phyloP scores from a whole-genome alignment of 2,113 vertebrate species.

The Canis aureus region DNA sequence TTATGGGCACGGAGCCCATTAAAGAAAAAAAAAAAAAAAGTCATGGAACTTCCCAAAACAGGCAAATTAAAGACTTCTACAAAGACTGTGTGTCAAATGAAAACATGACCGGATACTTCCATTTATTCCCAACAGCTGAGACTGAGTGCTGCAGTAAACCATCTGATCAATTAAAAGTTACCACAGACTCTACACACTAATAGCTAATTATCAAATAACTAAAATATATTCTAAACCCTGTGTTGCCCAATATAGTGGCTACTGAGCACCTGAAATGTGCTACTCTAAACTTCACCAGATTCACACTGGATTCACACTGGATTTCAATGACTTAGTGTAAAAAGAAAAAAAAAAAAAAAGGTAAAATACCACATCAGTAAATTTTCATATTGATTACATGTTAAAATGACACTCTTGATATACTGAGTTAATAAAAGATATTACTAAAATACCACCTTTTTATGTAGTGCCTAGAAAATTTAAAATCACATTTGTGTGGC shows the following conservation, averaged over 20 bases:
- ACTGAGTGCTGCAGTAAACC: not conserved
- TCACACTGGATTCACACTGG: not conserved
- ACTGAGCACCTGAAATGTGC: not conserved
- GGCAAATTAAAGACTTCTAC: not conserved
- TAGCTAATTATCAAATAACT: constrained; percentile 3
- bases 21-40: constrained; percentile 6
- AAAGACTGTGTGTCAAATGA: constrained; percentile 23
- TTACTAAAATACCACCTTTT: not conserved
- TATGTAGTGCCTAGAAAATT: not conserved
- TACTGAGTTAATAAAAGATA: not conserved
- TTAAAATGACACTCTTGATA: not conserved
- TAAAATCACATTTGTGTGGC: not conserved
- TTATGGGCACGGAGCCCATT: not conserved
- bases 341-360: not conserved
- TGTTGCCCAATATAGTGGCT: not conserved
- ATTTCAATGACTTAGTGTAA: not conserved
- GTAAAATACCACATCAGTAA: not conserved
- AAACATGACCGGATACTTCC: not conserved
- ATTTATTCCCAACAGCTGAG: not conserved
- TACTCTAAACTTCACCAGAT: not conserved
- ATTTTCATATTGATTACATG: not conserved
- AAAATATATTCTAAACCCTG: not conserved
- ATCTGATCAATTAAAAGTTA: not conserved
- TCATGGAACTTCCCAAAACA: not conserved
- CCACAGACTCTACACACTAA: not conserved